Evolutionary conservation across 2,888 invertebrate species (phyloP).

Genomic region (Machimus rusticus): DNA sequence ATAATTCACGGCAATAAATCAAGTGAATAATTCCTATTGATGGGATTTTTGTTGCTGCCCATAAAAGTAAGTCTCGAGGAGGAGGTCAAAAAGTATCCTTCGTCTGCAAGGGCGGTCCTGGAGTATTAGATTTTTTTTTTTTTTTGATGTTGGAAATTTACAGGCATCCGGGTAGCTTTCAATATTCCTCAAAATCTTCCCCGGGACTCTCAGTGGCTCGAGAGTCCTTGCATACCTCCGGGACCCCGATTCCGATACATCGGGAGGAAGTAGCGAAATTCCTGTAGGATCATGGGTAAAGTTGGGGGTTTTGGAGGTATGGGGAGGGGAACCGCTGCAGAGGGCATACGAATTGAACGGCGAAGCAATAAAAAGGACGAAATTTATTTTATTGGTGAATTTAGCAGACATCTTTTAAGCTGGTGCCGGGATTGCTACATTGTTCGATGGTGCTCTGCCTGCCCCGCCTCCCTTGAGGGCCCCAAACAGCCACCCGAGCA

Average conservation of each 20-base stretch:
- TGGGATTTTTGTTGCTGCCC: constrained; percentile 36
- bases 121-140: not conserved
- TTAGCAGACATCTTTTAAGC: constrained; percentile 34
- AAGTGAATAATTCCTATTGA: constrained; percentile 45
- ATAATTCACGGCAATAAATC: constrained; percentile 45
- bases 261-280: not conserved
- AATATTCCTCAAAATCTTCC: not conserved
- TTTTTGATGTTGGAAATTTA: not conserved
- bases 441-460: not conserved
- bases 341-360: constrained; percentile 12
- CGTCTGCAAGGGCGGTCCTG: not conserved
- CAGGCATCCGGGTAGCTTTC: not conserved
- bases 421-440: constrained; percentile 6
- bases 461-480: not conserved
- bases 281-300: not conserved
- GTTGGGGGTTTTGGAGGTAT: too few relatives aligned
- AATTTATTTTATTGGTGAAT: constrained; percentile 42
- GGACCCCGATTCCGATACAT: not conserved
- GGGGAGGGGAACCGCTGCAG: not conserved
- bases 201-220: not conserved
- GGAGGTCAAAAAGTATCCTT: not conserved
- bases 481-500: not conserved
- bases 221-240: not conserved
- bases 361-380: constrained; percentile 29
- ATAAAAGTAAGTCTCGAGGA: not conserved